Evolutionary conservation across 2,797 vertebrate genomes (phyloP), one percentile per base, ranked within the genome.

Genomic region (Spondyliosoma cantharus): DNA sequence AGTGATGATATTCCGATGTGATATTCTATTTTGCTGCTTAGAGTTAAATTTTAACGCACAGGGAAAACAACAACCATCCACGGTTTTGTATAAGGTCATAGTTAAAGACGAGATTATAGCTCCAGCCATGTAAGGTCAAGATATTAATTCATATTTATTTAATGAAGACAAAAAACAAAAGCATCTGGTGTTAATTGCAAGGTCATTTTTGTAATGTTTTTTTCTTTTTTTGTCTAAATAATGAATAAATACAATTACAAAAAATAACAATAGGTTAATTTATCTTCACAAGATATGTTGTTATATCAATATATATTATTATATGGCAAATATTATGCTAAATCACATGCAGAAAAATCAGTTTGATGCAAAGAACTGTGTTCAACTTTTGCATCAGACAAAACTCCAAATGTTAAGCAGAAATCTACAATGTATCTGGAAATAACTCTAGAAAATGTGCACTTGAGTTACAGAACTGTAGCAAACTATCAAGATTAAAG

Each of bases 51-150:
- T 48, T 27, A 19, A 48, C 46, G 16, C 14, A 46, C 42, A 9
- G 13, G 60, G 15, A 2, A 61, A 45, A 62, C 43, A 62, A 4
- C 15, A 62, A 93, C 94, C 96, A 96, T 96, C 94, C 97, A 97
- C 97, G 95, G 96, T 96, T 66, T 74, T 96, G 96, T 94, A 95
- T 94, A 95, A 96, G 95, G 95, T 96, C 95, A 96, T 96, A 97
- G 96, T 97, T 96, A 96, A 95, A 94, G 92, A 94, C 92, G 92
- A 91, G 86, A 93, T 92, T 88, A 88, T 87, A 94, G 93, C 93
- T 89, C 88, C 93, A 94, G 93, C 93, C 90, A 93, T 92, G 92
- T 93, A 91, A 91, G 89, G 92, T 92, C 94, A 24, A 93, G 94
- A 91, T 95, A 93, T 94, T 15, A 9, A 59, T 61, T 62, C 43